Conservation (phyloP, 2,113 vertebrate species). For the Gopherus evgoodei region DNA sequence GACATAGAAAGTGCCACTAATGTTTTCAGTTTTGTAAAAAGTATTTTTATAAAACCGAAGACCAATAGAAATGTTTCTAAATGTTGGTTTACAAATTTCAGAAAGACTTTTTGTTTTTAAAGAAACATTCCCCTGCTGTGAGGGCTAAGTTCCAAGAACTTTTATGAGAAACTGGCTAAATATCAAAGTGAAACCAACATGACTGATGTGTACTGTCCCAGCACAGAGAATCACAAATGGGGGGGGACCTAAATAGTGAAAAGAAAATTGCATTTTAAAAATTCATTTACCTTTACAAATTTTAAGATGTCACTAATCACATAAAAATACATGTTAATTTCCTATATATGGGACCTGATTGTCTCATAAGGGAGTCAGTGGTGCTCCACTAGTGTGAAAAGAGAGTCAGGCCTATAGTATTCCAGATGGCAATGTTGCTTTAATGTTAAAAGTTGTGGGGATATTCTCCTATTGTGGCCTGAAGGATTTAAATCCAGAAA, state of each 20-base stretch:
- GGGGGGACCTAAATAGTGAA: not conserved
- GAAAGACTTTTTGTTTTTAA: not conserved
- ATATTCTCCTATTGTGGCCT: slow-evolving; percentile 20
- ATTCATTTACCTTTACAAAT: not conserved
- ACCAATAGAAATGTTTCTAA: not conserved
- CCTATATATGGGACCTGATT: not conserved
- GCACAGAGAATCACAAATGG: not conserved
- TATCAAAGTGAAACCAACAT: not conserved
- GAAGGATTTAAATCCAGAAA: slow-evolving; percentile 52
- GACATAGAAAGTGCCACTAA: not conserved
- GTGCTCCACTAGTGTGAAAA: not conserved
- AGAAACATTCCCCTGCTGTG: slow-evolving; percentile 1
- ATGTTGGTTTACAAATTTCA: not conserved
- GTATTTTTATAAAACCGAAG: not conserved
- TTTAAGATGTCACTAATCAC: not conserved
- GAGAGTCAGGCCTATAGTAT: not conserved
- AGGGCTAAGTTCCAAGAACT: not conserved
- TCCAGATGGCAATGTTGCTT: slow-evolving; percentile 3
- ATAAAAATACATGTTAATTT: not conserved
- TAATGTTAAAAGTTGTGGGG: slow-evolving; percentile 30
- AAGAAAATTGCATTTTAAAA: not conserved
- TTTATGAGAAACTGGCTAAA: not conserved
- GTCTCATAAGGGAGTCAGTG: not conserved
- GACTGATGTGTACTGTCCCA: not conserved
- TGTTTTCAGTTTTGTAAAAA: not conserved